phyloP scores from a whole-genome alignment of 1,140 invertebrate genomes.

The Solen grandis region DNA sequence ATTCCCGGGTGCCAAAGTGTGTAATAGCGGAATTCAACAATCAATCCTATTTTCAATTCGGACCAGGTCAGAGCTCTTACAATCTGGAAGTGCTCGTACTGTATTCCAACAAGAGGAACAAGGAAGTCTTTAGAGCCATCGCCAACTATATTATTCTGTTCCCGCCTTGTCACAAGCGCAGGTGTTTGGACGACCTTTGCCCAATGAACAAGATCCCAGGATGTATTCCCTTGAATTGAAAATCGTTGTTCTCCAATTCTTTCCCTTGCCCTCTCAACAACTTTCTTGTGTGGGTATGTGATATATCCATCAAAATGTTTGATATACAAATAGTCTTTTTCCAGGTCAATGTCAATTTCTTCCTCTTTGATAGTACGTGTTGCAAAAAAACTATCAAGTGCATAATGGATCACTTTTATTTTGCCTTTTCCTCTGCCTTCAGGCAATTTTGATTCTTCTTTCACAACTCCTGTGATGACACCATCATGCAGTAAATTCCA shows the following conservation, averaged over 20 bases:
- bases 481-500: not conserved
- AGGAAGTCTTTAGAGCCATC: not conserved
- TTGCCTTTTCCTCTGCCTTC: slow-evolving; percentile 15
- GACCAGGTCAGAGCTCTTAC: not conserved
- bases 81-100: slow-evolving; percentile 18
- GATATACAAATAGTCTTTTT: not conserved
- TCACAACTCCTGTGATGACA: not conserved
- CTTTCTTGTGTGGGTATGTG: slow-evolving; percentile 1
- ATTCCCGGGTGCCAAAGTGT: slow-evolving; percentile 38
- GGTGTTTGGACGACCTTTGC: slow-evolving; percentile 33
- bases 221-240: not conserved
- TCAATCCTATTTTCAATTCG: slow-evolving; percentile 20
- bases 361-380: slow-evolving; percentile 36
- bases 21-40: slow-evolving; percentile 36
- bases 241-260: slow-evolving; percentile 22
- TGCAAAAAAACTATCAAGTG: not conserved
- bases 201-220: slow-evolving; percentile 31
- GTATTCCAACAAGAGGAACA: not conserved
- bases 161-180: not conserved
- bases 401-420: slow-evolving; percentile 38
- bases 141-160: not conserved
- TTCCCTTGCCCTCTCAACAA: slow-evolving; percentile 17
- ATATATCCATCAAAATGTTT: not conserved
- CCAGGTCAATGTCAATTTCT: not conserved
- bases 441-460: no score